Evolutionary conservation across 37 sponge, comb jelly and placozoan species (phyloP).

Genomic region (Hormiphora californensis): DNA sequence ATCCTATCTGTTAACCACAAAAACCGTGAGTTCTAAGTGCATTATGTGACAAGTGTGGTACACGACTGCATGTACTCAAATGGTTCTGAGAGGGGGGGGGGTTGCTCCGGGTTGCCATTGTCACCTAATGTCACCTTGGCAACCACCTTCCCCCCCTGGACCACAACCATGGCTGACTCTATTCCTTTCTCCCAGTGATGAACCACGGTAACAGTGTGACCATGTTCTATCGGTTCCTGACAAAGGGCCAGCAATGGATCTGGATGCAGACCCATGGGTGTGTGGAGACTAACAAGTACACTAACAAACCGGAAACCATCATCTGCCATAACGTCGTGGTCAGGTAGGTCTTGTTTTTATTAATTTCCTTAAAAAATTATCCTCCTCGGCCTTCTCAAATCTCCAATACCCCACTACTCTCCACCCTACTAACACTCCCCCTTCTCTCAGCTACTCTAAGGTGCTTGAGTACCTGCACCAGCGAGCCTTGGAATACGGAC

Average conservation of each 20-base stretch:
- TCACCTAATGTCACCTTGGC: too few species aligned
- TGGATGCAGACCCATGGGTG: slow-evolving; percentile 54
- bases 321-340: slow-evolving; percentile 54
- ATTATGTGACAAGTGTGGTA: too few species aligned
- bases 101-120: too few species aligned
- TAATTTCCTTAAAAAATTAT: not conserved
- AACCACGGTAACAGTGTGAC: slow-evolving; percentile 53
- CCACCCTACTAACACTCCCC: not conserved
- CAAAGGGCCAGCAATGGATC: slow-evolving; percentile 51
- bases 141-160: too few species aligned
- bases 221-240: slow-evolving; percentile 54
- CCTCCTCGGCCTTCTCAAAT: not conserved
- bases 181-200: not conserved
- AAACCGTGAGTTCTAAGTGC: slow-evolving; percentile 29
- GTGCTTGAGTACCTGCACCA: slow-evolving; percentile 47
- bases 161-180: too few species aligned
- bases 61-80: too few species aligned
- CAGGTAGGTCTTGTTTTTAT: slow-evolving; percentile 7
- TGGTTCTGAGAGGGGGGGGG: too few species aligned
- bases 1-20: slow-evolving; percentile 53
- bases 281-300: slow-evolving; percentile 37
- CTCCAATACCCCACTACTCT: not conserved
- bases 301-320: slow-evolving; percentile 47
- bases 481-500: slow-evolving; percentile 45
- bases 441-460: slow-evolving; percentile 38